Evolutionary conservation across 2,797 vertebrate species (phyloP).

Genomic region (Gobionotothen gibberifrons): DNA sequence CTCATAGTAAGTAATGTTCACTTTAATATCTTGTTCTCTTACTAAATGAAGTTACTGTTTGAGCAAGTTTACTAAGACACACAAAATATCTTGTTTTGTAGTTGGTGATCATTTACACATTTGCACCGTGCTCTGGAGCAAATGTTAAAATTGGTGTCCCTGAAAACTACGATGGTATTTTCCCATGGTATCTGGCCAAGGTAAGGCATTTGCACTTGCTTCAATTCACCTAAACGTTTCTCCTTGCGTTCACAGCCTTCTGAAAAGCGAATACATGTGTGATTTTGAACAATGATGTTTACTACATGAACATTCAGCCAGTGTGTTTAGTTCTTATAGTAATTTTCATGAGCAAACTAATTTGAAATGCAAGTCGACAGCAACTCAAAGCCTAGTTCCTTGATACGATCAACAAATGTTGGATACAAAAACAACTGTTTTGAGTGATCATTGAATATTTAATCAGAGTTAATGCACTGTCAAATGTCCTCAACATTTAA

Average conservation of each 20-base stretch:
- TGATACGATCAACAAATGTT: neutral
- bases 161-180: conserved; percentile 87
- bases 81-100: conserved; percentile 48
- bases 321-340: neutral
- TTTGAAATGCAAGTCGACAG: neutral
- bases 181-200: conserved; percentile 87
- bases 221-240: neutral
- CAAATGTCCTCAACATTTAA: neutral
- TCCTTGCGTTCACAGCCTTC: neutral
- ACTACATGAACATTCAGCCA: neutral
- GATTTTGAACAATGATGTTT: neutral
- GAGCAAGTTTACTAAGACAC: neutral
- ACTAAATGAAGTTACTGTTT: neutral
- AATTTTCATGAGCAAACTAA: neutral
- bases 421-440: neutral
- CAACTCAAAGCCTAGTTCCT: neutral
- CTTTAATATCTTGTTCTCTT: neutral
- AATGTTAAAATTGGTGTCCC: conserved; percentile 84
- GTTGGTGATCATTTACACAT: conserved; percentile 57
- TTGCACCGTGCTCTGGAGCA: conserved; percentile 70
- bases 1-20: conserved; percentile 64
- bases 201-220: conserved; percentile 72
- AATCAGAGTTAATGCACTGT: neutral
- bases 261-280: neutral
- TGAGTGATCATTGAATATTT: neutral